phyloP scores from a whole-genome alignment of 2,888 invertebrate genomes.

The Philereme transversata region DNA sequence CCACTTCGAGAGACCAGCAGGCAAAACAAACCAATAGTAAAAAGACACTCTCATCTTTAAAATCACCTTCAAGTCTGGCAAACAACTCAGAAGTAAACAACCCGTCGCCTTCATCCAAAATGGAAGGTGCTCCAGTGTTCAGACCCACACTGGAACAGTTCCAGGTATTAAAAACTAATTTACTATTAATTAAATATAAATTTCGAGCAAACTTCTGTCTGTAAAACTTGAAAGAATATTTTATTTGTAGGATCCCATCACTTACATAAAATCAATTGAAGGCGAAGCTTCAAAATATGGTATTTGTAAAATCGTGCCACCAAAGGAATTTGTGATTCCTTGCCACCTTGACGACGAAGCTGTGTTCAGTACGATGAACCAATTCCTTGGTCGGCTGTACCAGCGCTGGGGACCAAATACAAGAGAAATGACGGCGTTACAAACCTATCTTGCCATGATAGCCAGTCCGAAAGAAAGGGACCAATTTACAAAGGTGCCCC shows the following conservation, averaged over 20 bases:
- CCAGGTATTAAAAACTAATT: slow-evolving; percentile 2
- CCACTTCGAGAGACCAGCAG: no score
- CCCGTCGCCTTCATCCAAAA: no score
- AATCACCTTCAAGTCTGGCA: no score
- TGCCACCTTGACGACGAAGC: slow-evolving; percentile 93
- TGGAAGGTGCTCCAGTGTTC: not conserved
- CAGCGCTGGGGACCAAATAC: slow-evolving; percentile 95
- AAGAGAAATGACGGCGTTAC: slow-evolving; percentile 92
- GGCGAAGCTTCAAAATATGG: slow-evolving; percentile 67
- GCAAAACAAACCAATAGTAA: no score
- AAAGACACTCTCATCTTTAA: no score
- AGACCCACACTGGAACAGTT: slow-evolving; percentile 18
- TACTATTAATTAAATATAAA: not conserved
- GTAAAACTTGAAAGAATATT: not conserved
- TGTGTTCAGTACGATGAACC: slow-evolving; percentile 94
- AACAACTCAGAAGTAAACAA: no score
- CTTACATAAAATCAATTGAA: slow-evolving; percentile 15
- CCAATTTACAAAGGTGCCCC: slow-evolving; percentile 86
- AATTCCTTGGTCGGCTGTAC: slow-evolving; percentile 94
- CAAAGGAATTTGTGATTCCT: slow-evolving; percentile 88
- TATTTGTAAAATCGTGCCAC: slow-evolving; percentile 94
- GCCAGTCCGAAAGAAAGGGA: slow-evolving; percentile 58
- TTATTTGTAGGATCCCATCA: slow-evolving; percentile 20
- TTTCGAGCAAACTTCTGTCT: not conserved
- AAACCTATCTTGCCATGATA: slow-evolving; percentile 81